These are phyloP conservation scores for Apis florea DNA, from an alignment of 1,140 invertebrate species.

Conservation along the genomic window DNA sequence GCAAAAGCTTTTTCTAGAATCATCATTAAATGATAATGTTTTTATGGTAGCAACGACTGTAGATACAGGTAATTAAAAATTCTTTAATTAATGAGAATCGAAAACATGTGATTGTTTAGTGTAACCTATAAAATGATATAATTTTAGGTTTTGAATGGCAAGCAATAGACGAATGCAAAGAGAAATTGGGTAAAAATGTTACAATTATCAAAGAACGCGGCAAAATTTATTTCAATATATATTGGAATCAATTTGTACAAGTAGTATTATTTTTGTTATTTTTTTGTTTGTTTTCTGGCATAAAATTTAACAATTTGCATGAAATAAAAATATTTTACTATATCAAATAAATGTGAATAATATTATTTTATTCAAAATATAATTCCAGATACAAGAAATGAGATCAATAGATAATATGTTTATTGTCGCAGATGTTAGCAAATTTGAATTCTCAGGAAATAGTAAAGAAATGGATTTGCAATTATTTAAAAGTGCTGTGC, in stretches of 20 bases:
- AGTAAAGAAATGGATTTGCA: conserved; percentile 71
- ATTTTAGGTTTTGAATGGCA: conserved; percentile 80
- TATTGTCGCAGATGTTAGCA: conserved; percentile 66
- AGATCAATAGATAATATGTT: conserved; percentile 80
- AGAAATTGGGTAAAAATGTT: conserved; percentile 76
- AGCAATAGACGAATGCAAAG: conserved; percentile 81
- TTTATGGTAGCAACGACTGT: conserved; percentile 64
- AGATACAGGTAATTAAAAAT: conserved; percentile 63
- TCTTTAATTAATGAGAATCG: background rate
- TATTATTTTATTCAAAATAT: background rate
- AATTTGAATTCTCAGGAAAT: conserved; percentile 68
- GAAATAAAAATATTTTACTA: no score
- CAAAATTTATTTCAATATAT: conserved; percentile 79
- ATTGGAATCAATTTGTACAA: conserved; percentile 66
- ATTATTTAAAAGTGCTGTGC: conserved; percentile 73
- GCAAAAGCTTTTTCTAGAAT: conserved; percentile 56
- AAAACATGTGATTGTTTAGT: conserved; percentile 21
- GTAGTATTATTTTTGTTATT: conserved; percentile 68
- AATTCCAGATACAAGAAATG: conserved; percentile 77
- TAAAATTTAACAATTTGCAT: background rate
- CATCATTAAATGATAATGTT: conserved; percentile 50
- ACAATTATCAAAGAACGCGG: conserved; percentile 74
- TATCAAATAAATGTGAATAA: background rate
- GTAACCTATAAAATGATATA: conserved; percentile 48
- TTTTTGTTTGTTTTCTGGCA: background rate